These are phyloP conservation scores for Platysternon megacephalum DNA, from an alignment of 2,113 vertebrate genomes.

Conservation along the genomic window DNA sequence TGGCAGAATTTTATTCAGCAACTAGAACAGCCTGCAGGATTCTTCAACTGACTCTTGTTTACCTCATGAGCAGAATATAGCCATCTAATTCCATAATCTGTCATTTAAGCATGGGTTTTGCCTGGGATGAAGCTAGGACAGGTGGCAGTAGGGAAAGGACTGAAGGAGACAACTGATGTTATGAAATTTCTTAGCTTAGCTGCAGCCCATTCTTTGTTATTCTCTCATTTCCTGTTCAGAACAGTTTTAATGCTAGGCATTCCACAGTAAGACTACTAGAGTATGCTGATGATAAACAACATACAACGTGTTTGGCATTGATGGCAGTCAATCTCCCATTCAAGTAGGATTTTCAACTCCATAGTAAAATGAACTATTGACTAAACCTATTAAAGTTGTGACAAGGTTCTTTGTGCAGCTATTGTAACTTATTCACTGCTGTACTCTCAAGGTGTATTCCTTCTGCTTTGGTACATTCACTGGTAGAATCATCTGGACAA, in stretches of 20 bases:
- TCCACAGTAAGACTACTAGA: background rate
- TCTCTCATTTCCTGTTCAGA: background rate
- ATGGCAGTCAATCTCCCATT: background rate
- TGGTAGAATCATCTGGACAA: background rate
- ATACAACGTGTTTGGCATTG: background rate
- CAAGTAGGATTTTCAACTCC: background rate
- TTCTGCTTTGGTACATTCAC: background rate
- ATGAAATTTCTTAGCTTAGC: background rate
- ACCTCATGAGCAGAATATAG: background rate
- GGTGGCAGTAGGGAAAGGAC: background rate
- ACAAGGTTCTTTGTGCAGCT: background rate
- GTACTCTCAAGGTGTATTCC: background rate
- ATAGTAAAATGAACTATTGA: background rate
- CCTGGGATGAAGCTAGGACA: background rate
- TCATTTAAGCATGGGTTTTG: constrained; percentile 4
- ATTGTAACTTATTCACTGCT: background rate
- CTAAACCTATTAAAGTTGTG: background rate
- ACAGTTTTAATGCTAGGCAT: background rate
- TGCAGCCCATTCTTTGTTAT: background rate
- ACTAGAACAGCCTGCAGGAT: constrained; percentile 12
- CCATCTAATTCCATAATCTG: background rate
- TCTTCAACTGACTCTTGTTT: constrained; percentile 29
- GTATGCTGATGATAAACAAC: background rate
- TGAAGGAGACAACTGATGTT: background rate
- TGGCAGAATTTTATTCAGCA: constrained; percentile 16